Evolutionary conservation across 2,888 invertebrate genomes (phyloP).

Genomic region (Aleiodes alternator): DNA sequence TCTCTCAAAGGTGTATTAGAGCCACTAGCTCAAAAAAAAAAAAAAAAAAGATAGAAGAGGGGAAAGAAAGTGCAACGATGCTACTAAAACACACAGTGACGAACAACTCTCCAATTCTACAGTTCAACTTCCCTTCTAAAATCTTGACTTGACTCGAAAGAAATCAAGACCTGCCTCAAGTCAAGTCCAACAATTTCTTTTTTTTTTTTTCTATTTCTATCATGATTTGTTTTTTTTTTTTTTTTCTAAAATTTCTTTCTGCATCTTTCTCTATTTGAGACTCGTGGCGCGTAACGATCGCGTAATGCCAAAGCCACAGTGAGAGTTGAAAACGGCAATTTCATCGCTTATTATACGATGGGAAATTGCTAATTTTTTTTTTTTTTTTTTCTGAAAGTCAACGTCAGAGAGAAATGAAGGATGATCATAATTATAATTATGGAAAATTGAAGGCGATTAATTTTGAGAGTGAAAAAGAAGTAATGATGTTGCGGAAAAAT

Average conservation of each 20-base stretch:
- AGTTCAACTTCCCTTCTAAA: slow-evolving; percentile 32
- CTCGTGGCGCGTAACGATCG: slow-evolving; percentile 39
- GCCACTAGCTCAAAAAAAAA: slow-evolving; percentile 39
- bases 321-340: slow-evolving; percentile 26
- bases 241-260: background rate
- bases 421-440: background rate
- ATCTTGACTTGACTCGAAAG: slow-evolving; percentile 7
- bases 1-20: slow-evolving; percentile 24
- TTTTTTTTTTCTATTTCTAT: background rate
- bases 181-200: slow-evolving; percentile 41
- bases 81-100: slow-evolving; percentile 41
- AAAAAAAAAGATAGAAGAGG: too few relatives aligned
- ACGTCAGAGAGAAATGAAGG: slow-evolving; percentile 1
- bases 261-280: slow-evolving; percentile 11
- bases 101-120: slow-evolving; percentile 25
- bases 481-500: too few relatives aligned
- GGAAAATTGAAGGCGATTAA: too few relatives aligned
- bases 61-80: slow-evolving; percentile 70
- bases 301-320: slow-evolving; percentile 30
- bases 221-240: background rate
- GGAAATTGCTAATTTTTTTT: slow-evolving; percentile 11
- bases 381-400: background rate
- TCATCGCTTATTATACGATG: slow-evolving; percentile 23
- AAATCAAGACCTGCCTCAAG: slow-evolving; percentile 41
- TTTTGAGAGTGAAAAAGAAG: too few relatives aligned